Conservation (phyloP, 2,888 invertebrate genomes). For the Cryptocephalus primarius region DNA sequence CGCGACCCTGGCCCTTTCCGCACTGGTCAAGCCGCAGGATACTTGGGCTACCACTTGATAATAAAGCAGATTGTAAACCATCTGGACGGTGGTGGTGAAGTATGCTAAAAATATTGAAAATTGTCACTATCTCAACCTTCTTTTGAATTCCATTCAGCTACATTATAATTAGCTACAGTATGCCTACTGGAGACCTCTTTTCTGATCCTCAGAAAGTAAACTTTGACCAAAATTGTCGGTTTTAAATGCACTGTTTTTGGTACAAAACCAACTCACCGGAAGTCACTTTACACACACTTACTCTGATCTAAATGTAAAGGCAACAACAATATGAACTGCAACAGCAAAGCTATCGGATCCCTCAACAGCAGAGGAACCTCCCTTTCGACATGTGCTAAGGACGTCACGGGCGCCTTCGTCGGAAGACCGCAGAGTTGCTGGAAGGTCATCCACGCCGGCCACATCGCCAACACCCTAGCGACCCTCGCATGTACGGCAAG, state of each 20-base stretch:
- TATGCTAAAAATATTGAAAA: conserved; percentile 52
- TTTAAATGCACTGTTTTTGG: neutral
- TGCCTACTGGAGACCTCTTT: no score
- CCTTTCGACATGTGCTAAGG: conserved; percentile 36
- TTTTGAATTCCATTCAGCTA: no score
- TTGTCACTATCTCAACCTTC: no score
- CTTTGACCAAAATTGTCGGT: neutral
- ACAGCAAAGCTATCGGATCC: conserved; percentile 75
- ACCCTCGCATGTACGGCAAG: conserved; percentile 76
- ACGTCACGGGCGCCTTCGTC: conserved; percentile 25
- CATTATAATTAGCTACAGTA: no score
- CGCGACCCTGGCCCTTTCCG: conserved; percentile 45
- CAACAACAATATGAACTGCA: conserved; percentile 77
- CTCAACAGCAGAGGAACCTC: conserved; percentile 76
- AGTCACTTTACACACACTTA: conserved; percentile 37
- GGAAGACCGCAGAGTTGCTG: conserved; percentile 43
- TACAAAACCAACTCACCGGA: neutral
- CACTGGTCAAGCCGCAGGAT: conserved; percentile 54
- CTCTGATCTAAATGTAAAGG: conserved; percentile 80
- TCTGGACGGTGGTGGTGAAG: conserved; percentile 77
- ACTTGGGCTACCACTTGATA: conserved; percentile 81
- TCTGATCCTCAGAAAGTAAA: neutral
- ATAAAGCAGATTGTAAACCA: conserved; percentile 79
- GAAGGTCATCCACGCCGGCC: conserved; percentile 42
- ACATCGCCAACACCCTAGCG: conserved; percentile 50